These are phyloP conservation scores for Aplysina aerophoba DNA, from an alignment of 37 sponge, comb jelly and placozoan species.

Conservation along the genomic window DNA sequence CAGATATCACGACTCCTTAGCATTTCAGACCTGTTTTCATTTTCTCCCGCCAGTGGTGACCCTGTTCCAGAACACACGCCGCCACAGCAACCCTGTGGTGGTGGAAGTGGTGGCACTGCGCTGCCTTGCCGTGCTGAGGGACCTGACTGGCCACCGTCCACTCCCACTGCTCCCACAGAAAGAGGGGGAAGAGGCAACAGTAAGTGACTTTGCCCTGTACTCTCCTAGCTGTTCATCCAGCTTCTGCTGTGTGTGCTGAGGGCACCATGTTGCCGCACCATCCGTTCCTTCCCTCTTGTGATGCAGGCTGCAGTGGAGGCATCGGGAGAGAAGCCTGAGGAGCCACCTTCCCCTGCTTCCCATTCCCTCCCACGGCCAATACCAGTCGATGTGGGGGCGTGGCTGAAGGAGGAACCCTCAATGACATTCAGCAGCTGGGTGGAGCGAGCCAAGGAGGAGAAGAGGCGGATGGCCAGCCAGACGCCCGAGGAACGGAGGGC, in stretches of 20 bases:
- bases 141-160: slow-evolving; percentile 42
- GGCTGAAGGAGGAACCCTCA: neutral
- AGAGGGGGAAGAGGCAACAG: slow-evolving; percentile 27
- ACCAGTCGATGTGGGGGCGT: neutral
- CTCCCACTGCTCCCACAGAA: neutral
- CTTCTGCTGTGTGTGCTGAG: neutral
- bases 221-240: no score
- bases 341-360: neutral
- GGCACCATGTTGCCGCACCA: neutral
- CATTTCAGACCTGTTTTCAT: neutral
- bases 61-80: slow-evolving; percentile 66
- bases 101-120: slow-evolving; percentile 82
- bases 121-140: slow-evolving; percentile 75
- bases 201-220: no score
- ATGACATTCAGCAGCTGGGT: slow-evolving; percentile 18
- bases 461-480: neutral
- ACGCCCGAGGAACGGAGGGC: neutral
- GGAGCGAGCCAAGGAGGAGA: slow-evolving; percentile 4
- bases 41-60: slow-evolving; percentile 53
- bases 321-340: neutral
- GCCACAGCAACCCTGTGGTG: slow-evolving; percentile 80
- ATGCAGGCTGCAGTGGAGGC: no score
- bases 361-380: neutral
- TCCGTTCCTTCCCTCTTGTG: no score
- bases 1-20: no score